Evolutionary conservation across 2,797 vertebrate genomes (phyloP).

Genomic region (Caiman crocodilus): DNA sequence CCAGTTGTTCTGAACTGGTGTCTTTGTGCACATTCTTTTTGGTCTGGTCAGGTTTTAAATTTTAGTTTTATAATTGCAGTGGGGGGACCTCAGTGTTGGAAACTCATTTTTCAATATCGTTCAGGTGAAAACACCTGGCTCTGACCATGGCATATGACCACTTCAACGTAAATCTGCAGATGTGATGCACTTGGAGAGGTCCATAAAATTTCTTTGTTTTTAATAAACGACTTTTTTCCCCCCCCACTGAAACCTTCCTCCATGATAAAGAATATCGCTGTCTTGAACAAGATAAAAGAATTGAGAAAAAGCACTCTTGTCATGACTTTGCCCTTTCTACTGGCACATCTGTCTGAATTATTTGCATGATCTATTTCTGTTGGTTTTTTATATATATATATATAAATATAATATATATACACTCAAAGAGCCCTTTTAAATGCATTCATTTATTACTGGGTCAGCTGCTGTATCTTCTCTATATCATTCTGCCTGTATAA

Average conservation of each 20-base stretch:
- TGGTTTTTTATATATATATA: not conserved
- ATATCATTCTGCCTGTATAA: not conserved
- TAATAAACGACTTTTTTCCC: not conserved
- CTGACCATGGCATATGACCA: not conserved
- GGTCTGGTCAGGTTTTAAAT: not conserved
- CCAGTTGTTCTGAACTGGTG: not conserved
- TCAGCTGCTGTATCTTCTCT: not conserved
- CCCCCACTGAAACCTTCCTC: not conserved
- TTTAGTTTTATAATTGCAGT: not conserved
- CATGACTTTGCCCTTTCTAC: not conserved
- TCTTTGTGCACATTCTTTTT: not conserved
- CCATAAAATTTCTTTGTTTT: not conserved
- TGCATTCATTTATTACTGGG: not conserved
- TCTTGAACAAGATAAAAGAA: not conserved
- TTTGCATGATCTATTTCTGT: not conserved
- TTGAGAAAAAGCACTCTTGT: not conserved
- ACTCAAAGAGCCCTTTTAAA: not conserved
- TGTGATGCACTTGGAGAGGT: not conserved
- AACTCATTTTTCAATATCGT: not conserved
- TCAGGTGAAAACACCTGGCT: not conserved
- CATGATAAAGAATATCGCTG: too few relatives aligned
- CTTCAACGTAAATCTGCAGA: not conserved
- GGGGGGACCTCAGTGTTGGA: not conserved
- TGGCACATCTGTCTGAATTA: not conserved
- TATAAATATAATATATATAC: not conserved